Percentiles rank a stretch among this genome's conserved stretches.
phyloP scores from a whole-genome alignment of 2,797 vertebrate genomes.

The Protosalanx chinensis region DNA sequence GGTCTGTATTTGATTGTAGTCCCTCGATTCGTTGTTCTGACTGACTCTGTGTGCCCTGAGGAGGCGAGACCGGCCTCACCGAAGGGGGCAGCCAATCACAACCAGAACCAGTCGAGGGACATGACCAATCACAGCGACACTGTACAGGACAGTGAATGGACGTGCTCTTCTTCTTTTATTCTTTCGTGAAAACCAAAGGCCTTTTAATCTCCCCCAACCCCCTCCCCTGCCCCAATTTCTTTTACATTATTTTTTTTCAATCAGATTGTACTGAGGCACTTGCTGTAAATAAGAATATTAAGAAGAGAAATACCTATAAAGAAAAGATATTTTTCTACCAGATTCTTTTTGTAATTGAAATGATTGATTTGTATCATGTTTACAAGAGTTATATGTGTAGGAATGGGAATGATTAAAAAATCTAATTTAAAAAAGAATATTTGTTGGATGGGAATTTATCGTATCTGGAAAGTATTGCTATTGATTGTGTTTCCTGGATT shows the following conservation, averaged over 20 bases:
- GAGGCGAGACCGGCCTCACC: conserved; percentile 23
- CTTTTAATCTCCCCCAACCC: conserved; percentile 58
- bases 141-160: conserved; percentile 40
- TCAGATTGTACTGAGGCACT: conserved; percentile 65
- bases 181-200: conserved; percentile 76
- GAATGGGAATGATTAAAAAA: conserved; percentile 23
- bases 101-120: conserved; percentile 14
- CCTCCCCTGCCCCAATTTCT: conserved; percentile 49
- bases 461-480: conserved; percentile 60
- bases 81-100: conserved; percentile 20
- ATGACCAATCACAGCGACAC: conserved; percentile 36
- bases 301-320: conserved; percentile 56
- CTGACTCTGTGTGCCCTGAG: conserved; percentile 39
- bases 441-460: conserved; percentile 38
- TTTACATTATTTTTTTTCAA: conserved; percentile 66
- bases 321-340: conserved; percentile 78
- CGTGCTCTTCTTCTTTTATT: conserved; percentile 53
- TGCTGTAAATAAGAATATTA: conserved; percentile 61
- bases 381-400: conserved; percentile 72
- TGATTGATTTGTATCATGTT: conserved; percentile 72
- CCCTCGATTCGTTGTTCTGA: conserved; percentile 22
- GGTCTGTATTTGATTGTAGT: conserved; percentile 55
- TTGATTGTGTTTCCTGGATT: conserved; percentile 66
- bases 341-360: conserved; percentile 69
- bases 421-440: conserved; percentile 15